Base-by-base conservation (phyloP, 2,797 vertebrate species). In the Taenioides sp. region DNA sequence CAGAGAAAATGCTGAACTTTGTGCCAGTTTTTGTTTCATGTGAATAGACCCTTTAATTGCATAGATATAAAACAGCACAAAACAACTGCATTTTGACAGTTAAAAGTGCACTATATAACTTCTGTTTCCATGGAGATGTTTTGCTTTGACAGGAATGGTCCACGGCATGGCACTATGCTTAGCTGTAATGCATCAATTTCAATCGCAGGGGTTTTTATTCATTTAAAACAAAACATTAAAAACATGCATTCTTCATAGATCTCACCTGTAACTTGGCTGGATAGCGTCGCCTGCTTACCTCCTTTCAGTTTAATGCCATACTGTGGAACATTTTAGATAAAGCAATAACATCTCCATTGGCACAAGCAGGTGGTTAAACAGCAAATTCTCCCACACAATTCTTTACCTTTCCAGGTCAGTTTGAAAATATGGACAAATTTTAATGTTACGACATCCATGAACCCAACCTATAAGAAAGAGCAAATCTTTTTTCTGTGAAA, bases 391-490 rank as follows among this genome's bases (percentile, higher is more conserved):
- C 22, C 54, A 4, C 9, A 22, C 20, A 47, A 17, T 14, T 47
- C 12, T 54, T n/a, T 22, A 54, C 20, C 11, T 58, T 3, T 4
- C 55, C 25, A 16, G 57, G 1, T 59, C 57, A 27, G 12, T 14
- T 3, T 27, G 12, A 59, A 59, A 59, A 28, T 59, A 59, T 18
- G 23, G 57, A 25, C 57, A 59, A 23, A 11, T 17, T 5, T 23
- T 55, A 12, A 28, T 59, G 57, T 27, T 27, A 28, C 7, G 57
- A 28, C 25, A n/a, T 59, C 25, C 57, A 28, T 59, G 57, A 59
- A 59, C 57, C 25, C 11, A 59, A 59, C 57, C 57, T 59, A 59
- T 67, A 83, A 43, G 43, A 67, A 78, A 64, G 59, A 12, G 62
- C 43, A 31, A 63, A 60, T 54, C 43, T 68, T 27, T 61, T 70